Evolutionary conservation across 2,888 invertebrate genomes (phyloP).

Genomic region (Operophtera brumata): DNA sequence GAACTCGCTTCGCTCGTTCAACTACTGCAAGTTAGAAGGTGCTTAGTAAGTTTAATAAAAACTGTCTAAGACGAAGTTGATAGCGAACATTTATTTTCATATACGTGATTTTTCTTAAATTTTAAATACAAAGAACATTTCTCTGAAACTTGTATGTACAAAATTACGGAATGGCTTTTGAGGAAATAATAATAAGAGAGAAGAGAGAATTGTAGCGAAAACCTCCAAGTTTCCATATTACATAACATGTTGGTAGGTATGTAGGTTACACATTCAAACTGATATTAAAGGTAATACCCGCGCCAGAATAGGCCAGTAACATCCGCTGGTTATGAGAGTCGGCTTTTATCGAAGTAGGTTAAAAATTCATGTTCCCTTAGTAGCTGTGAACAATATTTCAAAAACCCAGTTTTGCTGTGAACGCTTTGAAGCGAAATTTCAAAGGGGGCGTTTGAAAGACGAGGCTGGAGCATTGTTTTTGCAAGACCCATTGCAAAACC

Average conservation of each 20-base stretch:
- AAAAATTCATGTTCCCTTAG: constrained; percentile 51
- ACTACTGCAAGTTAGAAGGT: too few relatives aligned
- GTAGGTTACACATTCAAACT: constrained; percentile 22
- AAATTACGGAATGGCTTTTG: constrained; percentile 6
- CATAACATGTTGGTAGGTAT: neutral
- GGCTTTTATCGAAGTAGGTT: constrained; percentile 43
- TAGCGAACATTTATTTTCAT: too few relatives aligned
- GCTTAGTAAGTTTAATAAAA: too few relatives aligned
- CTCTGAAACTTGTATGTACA: neutral
- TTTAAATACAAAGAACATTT: too few relatives aligned
- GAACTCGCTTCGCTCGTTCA: neutral
- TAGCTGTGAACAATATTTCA: constrained; percentile 50
- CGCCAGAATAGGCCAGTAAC: constrained; percentile 24
- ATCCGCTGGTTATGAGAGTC: constrained; percentile 24
- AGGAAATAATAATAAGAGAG: constrained; percentile 2
- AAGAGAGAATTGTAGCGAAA: constrained; percentile 1
- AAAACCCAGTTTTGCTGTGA: constrained; percentile 45
- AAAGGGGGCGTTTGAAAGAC: constrained; percentile 53
- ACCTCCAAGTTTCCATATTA: constrained; percentile 7
- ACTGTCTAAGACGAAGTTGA: too few relatives aligned
- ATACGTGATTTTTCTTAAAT: too few relatives aligned
- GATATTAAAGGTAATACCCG: constrained; percentile 22
- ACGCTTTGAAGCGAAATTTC: constrained; percentile 50
- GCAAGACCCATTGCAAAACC: constrained; percentile 53
- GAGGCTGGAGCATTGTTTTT: constrained; percentile 49